phyloP scores from a whole-genome alignment of 2,797 vertebrate species.

The Micropoecilia bifurca region DNA sequence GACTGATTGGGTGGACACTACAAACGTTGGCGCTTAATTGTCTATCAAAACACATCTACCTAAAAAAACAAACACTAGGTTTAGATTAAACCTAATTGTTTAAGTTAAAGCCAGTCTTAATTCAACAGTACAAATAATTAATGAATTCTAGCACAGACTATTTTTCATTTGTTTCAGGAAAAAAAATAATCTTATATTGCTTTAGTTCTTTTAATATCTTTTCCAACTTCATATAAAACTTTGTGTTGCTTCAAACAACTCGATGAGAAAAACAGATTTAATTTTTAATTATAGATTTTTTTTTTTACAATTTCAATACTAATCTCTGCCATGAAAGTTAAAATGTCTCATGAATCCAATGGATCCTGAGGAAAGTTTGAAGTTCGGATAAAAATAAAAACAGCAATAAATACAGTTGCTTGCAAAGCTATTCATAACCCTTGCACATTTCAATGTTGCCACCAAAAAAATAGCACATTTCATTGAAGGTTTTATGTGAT shows the following conservation, averaged over 20 bases:
- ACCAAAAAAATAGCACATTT: neutral
- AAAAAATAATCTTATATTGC: slow-evolving; percentile 27
- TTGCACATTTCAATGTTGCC: neutral
- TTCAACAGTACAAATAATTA: slow-evolving; percentile 14
- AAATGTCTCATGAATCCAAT: slow-evolving; percentile 3
- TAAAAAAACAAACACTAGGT: neutral
- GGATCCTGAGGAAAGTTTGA: neutral
- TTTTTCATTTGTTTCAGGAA: slow-evolving; percentile 8
- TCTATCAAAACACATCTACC: slow-evolving; percentile 33
- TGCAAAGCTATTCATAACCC: neutral
- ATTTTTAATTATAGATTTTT: neutral
- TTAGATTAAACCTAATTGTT: slow-evolving; percentile 29
- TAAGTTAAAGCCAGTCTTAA: slow-evolving; percentile 40
- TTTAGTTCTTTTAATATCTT: slow-evolving; percentile 20
- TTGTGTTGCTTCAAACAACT: slow-evolving; percentile 7
- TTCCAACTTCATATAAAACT: slow-evolving; percentile 9
- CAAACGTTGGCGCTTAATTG: slow-evolving; percentile 9
- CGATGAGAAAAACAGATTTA: neutral
- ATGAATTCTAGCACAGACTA: slow-evolving; percentile 23
- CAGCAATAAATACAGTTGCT: slow-evolving; percentile 5
- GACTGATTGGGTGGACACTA: slow-evolving; percentile 41
- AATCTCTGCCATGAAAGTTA: neutral
- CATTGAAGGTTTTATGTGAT: neutral
- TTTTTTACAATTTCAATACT: slow-evolving; percentile 26
- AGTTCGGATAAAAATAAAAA: slow-evolving; percentile 13